These are phyloP conservation scores for Paedocypris sp. DNA, from an alignment of 2,113 vertebrate genomes.

Conservation along the genomic window DNA sequence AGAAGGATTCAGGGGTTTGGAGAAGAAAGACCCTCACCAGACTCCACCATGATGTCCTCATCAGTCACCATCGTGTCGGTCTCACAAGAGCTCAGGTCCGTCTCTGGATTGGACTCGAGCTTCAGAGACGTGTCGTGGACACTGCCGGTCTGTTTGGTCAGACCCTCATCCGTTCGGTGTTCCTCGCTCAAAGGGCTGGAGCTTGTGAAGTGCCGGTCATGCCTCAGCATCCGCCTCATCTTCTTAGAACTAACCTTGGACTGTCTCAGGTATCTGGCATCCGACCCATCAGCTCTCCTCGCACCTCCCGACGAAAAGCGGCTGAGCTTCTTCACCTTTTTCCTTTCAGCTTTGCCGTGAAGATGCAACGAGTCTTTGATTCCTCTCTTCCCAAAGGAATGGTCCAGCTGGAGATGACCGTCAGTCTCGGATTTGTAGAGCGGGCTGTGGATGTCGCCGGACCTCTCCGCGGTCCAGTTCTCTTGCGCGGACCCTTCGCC, in stretches of 20 bases:
- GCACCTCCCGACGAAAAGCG: neutral
- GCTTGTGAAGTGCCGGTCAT: slow-evolving; percentile 53
- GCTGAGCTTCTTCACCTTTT: slow-evolving; percentile 26
- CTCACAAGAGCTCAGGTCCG: slow-evolving; percentile 63
- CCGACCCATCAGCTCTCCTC: slow-evolving; percentile 43
- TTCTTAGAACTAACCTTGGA: slow-evolving; percentile 42
- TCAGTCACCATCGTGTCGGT: slow-evolving; percentile 64
- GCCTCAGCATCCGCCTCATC: slow-evolving; percentile 37
- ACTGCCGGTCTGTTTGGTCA: neutral
- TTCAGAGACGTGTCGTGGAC: neutral
- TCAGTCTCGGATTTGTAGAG: slow-evolving; percentile 59
- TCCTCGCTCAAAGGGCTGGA: slow-evolving; percentile 44
- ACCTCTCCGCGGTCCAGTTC: slow-evolving; percentile 51
- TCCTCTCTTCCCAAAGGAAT: slow-evolving; percentile 30
- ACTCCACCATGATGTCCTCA: slow-evolving; percentile 70
- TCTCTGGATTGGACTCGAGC: slow-evolving; percentile 48
- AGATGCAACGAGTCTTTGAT: slow-evolving; percentile 55
- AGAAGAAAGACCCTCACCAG: slow-evolving; percentile 54
- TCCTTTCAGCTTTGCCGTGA: slow-evolving; percentile 39
- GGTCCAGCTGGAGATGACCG: slow-evolving; percentile 49
- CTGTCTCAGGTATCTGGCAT: slow-evolving; percentile 58
- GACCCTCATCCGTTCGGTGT: neutral
- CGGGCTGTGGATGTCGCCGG: slow-evolving; percentile 61
- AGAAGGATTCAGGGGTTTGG: too few relatives aligned
- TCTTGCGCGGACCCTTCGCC: slow-evolving; percentile 55